Evolutionary conservation across 2,888 invertebrate genomes (phyloP).

Genomic region (Eumacrocentrus americanus): DNA sequence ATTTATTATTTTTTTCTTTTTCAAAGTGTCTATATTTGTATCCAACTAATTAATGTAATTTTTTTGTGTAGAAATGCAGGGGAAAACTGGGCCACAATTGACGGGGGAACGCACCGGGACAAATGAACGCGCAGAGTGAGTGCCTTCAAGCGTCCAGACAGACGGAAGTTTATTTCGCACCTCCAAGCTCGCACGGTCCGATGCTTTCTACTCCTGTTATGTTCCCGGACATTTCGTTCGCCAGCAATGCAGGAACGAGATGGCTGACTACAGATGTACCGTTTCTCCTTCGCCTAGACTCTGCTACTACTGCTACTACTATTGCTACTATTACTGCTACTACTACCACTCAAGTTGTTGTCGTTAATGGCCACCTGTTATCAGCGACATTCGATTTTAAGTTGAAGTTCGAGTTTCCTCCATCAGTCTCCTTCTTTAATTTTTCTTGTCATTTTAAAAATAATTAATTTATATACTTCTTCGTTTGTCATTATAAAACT

Average conservation of each 20-base stretch:
- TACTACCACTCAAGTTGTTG: slow-evolving; percentile 44
- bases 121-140: background rate
- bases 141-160: slow-evolving; percentile 24
- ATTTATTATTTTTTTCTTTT: background rate
- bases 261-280: slow-evolving; percentile 5
- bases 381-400: slow-evolving; percentile 44
- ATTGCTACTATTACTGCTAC: slow-evolving; percentile 14
- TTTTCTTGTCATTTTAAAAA: background rate
- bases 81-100: background rate
- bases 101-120: background rate
- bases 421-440: too few species aligned
- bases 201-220: background rate
- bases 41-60: background rate
- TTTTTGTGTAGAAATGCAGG: background rate
- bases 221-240: slow-evolving; percentile 36
- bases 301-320: background rate
- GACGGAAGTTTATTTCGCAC: slow-evolving; percentile 45
- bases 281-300: too few species aligned
- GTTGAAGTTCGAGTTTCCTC: slow-evolving; percentile 13
- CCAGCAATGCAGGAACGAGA: slow-evolving; percentile 31
- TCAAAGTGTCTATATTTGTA: background rate
- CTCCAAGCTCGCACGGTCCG: slow-evolving; percentile 30
- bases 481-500: too few species aligned
- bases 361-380: slow-evolving; percentile 47
- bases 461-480: too few species aligned